phyloP scores from a whole-genome alignment of 2,113 vertebrate genomes.

The Atlantisia rogersi region DNA sequence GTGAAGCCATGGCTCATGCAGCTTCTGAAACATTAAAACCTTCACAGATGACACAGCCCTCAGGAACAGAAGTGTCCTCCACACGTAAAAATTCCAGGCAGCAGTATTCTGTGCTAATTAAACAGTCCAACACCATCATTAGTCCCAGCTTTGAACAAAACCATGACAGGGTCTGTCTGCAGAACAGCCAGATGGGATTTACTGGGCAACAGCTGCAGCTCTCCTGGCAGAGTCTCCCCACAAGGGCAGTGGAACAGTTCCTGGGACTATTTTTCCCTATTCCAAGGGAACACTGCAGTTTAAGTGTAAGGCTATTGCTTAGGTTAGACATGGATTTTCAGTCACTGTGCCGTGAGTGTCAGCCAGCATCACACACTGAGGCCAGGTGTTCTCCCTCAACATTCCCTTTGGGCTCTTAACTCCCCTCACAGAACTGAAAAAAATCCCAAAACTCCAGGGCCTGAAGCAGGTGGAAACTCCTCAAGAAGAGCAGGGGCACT shows the following conservation, averaged over 20 bases:
- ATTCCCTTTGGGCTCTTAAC: not conserved
- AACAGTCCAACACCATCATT: not conserved
- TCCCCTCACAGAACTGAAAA: not conserved
- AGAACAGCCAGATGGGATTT: not conserved
- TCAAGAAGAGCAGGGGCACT: not conserved
- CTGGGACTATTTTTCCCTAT: not conserved
- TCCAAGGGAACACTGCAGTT: not conserved
- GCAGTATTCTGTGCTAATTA: not conserved
- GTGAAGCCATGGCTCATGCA: not conserved
- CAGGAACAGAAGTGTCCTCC: not conserved
- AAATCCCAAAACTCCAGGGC: not conserved
- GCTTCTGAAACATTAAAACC: not conserved
- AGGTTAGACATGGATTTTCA: not conserved
- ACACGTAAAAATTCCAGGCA: not conserved
- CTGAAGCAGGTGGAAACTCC: not conserved
- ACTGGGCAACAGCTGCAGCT: not conserved
- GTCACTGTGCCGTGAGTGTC: not conserved
- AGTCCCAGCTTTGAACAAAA: not conserved
- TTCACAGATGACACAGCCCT: not conserved
- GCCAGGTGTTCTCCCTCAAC: not conserved
- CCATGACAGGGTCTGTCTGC: accelerated
- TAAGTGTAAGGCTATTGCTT: not conserved
- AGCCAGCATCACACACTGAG: not conserved
- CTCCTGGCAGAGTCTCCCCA: not conserved
- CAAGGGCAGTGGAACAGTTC: not conserved